Base-by-base conservation (phyloP, 2,797 vertebrate species). In the Manis javanica region DNA sequence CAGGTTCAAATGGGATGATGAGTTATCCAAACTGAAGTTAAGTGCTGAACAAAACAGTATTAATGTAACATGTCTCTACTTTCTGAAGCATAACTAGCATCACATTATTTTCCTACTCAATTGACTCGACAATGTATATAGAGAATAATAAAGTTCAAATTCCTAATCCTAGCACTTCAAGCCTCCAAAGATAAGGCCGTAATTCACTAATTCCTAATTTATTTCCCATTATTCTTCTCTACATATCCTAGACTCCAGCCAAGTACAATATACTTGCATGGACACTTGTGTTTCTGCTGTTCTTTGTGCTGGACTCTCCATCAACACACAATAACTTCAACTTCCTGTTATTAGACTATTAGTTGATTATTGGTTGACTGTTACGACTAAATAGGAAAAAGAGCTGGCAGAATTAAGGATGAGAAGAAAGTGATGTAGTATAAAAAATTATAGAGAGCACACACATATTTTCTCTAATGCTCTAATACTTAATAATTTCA, bases 1-100 rank as follows among this genome's bases (percentile, higher is more conserved):
- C 97, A 99, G 98, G 97, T 99, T 99, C 14, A 98, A 96, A 91
- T 99, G 99, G 83, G 99, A 99, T 3, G 99, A 99, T 4, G 98
- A 98, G 31, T 98, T 98, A 75, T 99, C 99, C 66, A 99, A 99
- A 96, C 93, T 97, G 95, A 99, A 99, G 92, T 99, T 98, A 97
- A 99, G 99, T 0, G 99, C 99, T 99, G 97, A 23, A 71, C 91
- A 98, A 98, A 90, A 98, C 79, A 98, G 96, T 83, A 68, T 97
- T 39, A 86, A 93, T 78, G 59, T 39, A 83, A 51, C 49, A 63
- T 14, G 92, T 85, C n/a, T 64, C 57, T 24, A 94, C 29, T 87
- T 92, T 87, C 63, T 90, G 39, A 91, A 96, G 78, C 39, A 89
- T 1, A 94, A 23, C 2, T 72, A 31, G 31, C 74, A 92, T 14